Evolutionary conservation across 2,888 invertebrate species (phyloP).

Genomic region (Cryptocheilus praepositus): DNA sequence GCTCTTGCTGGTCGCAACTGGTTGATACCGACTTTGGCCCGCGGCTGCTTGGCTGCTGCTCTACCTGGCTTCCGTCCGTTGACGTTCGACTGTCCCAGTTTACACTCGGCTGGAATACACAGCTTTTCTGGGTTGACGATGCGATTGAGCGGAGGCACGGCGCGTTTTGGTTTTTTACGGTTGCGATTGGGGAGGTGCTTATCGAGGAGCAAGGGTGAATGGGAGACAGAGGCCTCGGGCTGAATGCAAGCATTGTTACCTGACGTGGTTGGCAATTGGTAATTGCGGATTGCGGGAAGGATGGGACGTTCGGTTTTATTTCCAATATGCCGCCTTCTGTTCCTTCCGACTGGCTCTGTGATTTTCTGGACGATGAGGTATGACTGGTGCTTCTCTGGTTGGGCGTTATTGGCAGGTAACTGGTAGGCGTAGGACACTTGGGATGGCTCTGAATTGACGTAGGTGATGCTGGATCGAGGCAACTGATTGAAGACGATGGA

Average conservation of each 20-base stretch:
- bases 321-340: conserved; percentile 33
- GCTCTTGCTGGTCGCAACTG: conserved; percentile 41
- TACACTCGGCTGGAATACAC: conserved; percentile 45
- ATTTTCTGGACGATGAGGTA: conserved; percentile 66
- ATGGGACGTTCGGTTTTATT: conserved; percentile 41
- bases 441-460: conserved; percentile 49
- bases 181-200: conserved; percentile 45
- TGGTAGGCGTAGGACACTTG: conserved; percentile 58
- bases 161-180: conserved; percentile 56
- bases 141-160: conserved; percentile 60
- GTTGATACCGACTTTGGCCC: conserved; percentile 43
- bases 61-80: conserved; percentile 48
- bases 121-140: conserved; percentile 52
- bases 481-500: conserved; percentile 58
- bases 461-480: conserved; percentile 58
- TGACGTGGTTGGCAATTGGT: conserved; percentile 53
- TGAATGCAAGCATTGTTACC: conserved; percentile 48
- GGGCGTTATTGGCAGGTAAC: conserved; percentile 45
- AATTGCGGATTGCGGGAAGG: conserved; percentile 46
- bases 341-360: conserved; percentile 51
- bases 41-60: conserved; percentile 33
- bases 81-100: conserved; percentile 47
- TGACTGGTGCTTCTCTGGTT: conserved; percentile 60
- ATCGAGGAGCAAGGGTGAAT: conserved; percentile 52
- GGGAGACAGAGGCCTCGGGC: conserved; percentile 45